These are phyloP conservation scores for Perccottus glenii DNA, from an alignment of 2,113 vertebrate species.

Conservation along the genomic window DNA sequence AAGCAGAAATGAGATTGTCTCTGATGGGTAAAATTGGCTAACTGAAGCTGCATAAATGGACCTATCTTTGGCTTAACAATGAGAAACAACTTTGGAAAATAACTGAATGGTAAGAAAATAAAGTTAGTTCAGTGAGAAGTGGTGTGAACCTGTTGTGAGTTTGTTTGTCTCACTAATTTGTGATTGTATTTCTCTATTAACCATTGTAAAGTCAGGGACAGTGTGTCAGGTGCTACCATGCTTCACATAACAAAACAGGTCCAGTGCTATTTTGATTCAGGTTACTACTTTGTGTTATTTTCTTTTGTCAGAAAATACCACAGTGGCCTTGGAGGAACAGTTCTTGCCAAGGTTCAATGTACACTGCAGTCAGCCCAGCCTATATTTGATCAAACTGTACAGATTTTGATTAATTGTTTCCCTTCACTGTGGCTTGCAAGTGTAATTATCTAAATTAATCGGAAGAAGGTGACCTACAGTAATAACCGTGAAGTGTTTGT, in stretches of 20 bases:
- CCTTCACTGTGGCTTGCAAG: background rate
- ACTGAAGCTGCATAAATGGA: slow-evolving; percentile 23
- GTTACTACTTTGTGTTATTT: slow-evolving; percentile 12
- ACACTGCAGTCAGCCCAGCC: slow-evolving; percentile 13
- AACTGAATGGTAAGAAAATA: background rate
- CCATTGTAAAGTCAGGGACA: slow-evolving; percentile 6
- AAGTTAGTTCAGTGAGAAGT: slow-evolving; percentile 8
- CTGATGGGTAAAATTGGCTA: slow-evolving; percentile 22
- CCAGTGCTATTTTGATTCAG: slow-evolving; percentile 4
- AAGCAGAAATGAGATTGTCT: slow-evolving; percentile 47
- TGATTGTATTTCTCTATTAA: slow-evolving; percentile 35
- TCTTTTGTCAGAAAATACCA: slow-evolving; percentile 18
- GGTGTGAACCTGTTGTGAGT: background rate
- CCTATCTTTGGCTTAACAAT: slow-evolving; percentile 15
- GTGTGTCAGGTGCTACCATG: slow-evolving; percentile 7
- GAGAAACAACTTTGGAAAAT: background rate
- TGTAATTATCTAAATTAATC: background rate
- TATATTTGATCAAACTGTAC: slow-evolving; percentile 22
- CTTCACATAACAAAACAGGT: slow-evolving; percentile 9
- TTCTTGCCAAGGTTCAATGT: slow-evolving; percentile 40
- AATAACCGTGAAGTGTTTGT: slow-evolving; percentile 13
- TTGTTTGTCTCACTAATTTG: background rate
- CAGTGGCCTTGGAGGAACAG: slow-evolving; percentile 16
- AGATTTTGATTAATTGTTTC: background rate
- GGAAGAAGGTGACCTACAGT: slow-evolving; percentile 13